These are phyloP conservation scores for Hymenochirus boettgeri DNA, from an alignment of 2,113 vertebrate species.

Conservation along the genomic window DNA sequence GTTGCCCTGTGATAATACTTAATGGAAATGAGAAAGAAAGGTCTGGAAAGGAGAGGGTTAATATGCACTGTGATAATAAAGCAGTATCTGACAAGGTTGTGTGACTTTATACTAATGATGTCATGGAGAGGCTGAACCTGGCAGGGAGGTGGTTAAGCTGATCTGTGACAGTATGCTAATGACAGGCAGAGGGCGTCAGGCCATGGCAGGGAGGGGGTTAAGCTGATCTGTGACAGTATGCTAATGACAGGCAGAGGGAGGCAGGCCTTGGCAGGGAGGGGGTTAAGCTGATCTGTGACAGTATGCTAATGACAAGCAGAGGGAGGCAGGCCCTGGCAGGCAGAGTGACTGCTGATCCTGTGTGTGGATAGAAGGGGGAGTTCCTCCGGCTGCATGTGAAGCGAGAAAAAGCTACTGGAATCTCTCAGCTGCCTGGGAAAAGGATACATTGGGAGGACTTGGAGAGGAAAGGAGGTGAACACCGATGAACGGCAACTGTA, in stretches of 20 bases:
- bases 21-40: no score
- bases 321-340: slow-evolving; percentile 52
- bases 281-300: slow-evolving; percentile 54
- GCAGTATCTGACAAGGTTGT: no score
- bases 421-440: slow-evolving; percentile 18
- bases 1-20: no score
- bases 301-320: slow-evolving; percentile 60
- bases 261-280: slow-evolving; percentile 29
- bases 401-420: slow-evolving; percentile 18
- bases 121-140: no score
- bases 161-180: no score
- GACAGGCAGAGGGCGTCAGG: no score
- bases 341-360: slow-evolving; percentile 33
- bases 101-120: no score
- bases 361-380: slow-evolving; percentile 25
- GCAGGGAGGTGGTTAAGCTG: no score
- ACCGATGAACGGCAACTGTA: background rate
- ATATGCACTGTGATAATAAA: no score
- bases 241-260: slow-evolving; percentile 52
- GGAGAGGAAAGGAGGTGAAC: background rate
- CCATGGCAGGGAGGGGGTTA: slow-evolving; percentile 50
- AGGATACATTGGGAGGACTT: background rate
- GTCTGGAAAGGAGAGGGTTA: no score
- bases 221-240: slow-evolving; percentile 52
- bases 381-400: slow-evolving; percentile 27